A percentile compares a stretch with the other conserved stretches of the same genome.
Conservation (phyloP, 2,797 vertebrate species). For the Hyperoplus immaculatus region DNA sequence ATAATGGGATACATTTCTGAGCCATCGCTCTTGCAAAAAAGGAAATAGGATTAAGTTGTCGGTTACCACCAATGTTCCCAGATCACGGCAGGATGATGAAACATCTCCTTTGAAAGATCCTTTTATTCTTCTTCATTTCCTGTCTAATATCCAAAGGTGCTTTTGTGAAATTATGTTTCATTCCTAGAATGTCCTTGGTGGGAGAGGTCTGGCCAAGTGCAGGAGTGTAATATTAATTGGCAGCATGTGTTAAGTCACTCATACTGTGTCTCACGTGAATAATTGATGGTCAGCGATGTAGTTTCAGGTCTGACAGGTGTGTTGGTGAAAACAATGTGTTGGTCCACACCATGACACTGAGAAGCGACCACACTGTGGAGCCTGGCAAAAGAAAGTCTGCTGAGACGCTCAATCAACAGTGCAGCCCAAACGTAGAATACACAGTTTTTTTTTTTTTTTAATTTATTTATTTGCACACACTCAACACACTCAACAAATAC, state of each 20-base stretch:
- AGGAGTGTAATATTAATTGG: conserved; percentile 78
- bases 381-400: conserved; percentile 22
- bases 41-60: conserved; percentile 79
- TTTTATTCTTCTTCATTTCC: conserved; percentile 63
- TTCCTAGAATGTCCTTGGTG: conserved; percentile 41
- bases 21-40: conserved; percentile 73
- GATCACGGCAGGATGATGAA: conserved; percentile 67
- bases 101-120: conserved; percentile 67
- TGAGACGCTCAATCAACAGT: conserved; percentile 35
- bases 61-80: conserved; percentile 66
- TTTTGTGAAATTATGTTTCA: conserved; percentile 56
- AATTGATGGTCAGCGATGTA: conserved; percentile 78
- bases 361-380: conserved; percentile 34
- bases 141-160: conserved; percentile 40
- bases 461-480: too few species aligned
- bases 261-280: conserved; percentile 78
- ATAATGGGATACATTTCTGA: conserved; percentile 74
- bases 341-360: conserved; percentile 13
- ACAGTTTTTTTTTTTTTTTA: not conserved
- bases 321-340: conserved; percentile 65
- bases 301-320: conserved; percentile 67
- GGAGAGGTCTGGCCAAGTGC: conserved; percentile 61
- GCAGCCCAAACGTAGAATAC: conserved; percentile 5
- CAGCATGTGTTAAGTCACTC: conserved; percentile 82
- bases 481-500: too few species aligned